Evolutionary conservation across 2,113 vertebrate species (phyloP).

Genomic region (Marcusenius ussheri): DNA sequence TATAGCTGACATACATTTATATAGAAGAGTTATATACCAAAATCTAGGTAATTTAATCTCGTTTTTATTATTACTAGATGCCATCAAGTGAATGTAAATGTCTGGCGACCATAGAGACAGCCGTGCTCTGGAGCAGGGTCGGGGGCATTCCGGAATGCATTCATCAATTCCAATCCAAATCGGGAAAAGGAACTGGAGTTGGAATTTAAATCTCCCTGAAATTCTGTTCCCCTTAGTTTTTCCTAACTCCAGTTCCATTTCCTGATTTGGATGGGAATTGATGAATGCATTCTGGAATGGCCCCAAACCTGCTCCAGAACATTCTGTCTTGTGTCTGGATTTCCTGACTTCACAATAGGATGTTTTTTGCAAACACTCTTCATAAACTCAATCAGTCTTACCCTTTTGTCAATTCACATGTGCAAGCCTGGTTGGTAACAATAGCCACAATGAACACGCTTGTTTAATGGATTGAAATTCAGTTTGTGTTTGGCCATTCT

Average conservation of each 20-base stretch:
- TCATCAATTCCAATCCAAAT: no score
- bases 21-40: background rate
- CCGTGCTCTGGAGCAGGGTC: background rate
- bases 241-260: no score
- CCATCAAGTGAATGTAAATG: background rate
- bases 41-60: background rate
- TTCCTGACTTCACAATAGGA: background rate
- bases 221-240: no score
- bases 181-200: no score
- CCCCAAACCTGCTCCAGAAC: background rate
- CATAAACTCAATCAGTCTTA: background rate
- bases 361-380: background rate
- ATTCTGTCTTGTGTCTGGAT: background rate
- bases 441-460: background rate
- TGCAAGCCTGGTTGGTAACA: background rate
- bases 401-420: background rate
- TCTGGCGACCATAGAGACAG: background rate
- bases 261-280: no score
- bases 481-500: background rate
- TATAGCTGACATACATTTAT: background rate
- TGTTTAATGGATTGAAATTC: background rate
- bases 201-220: no score
- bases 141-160: no score
- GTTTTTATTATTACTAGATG: background rate
- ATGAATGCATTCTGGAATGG: no score